Evolutionary conservation across 2,797 vertebrate genomes (phyloP).

Genomic region (Morus bassanus): DNA sequence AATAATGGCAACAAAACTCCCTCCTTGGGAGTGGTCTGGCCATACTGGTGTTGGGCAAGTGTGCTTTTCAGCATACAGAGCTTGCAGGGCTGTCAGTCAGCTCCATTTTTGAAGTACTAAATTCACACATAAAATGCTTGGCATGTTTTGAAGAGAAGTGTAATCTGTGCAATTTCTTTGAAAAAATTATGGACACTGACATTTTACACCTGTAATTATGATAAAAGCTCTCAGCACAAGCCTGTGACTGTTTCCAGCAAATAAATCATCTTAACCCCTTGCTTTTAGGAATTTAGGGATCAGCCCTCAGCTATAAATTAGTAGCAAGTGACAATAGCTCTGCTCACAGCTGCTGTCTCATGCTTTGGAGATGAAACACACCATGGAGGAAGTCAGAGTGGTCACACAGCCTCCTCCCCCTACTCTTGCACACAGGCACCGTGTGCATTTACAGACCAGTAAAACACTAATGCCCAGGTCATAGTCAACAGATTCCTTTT

Average conservation of each 20-base stretch:
- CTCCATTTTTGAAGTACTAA: background rate
- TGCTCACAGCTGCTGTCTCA: background rate
- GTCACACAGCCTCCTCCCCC: background rate
- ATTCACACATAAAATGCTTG: background rate
- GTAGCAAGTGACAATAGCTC: background rate
- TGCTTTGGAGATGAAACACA: slow-evolving; percentile 4
- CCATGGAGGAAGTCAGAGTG: fast-evolving
- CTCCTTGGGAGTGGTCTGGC: background rate
- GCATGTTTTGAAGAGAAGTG: background rate
- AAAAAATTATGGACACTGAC: slow-evolving; percentile 42
- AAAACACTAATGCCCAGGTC: background rate
- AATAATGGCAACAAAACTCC: background rate
- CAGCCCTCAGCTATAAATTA: slow-evolving; percentile 8
- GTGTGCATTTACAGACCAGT: background rate
- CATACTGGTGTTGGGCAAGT: too few species aligned
- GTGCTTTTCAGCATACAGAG: too few species aligned
- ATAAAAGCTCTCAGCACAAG: slow-evolving; percentile 51
- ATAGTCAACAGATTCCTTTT: background rate
- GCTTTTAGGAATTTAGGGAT: background rate
- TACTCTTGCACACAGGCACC: background rate
- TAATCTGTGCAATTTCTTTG: slow-evolving; percentile 28
- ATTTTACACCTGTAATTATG: slow-evolving; percentile 62
- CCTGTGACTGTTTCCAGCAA: background rate
- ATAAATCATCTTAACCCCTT: slow-evolving; percentile 33
- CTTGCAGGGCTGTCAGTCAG: background rate